Evolutionary conservation across 37 sponge, comb jelly and placozoan species (phyloP), one percentile per base, ranked within the genome.

Genomic region (Hexactinellida sp.): DNA sequence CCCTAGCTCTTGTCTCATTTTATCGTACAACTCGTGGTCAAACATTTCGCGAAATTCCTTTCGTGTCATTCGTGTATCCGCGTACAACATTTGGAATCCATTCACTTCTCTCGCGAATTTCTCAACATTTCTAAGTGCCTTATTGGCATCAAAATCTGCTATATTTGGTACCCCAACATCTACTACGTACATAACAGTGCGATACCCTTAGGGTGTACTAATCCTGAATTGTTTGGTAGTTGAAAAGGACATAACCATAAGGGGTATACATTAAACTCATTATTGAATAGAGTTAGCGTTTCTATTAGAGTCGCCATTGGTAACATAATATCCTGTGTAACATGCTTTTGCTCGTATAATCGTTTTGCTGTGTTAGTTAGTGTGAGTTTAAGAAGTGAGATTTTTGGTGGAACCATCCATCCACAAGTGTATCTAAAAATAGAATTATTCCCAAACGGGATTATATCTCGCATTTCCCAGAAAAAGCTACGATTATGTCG

Each of bases 41-140:
- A 86, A 86, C 87, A 86, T 86, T 23, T 86, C 25, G 10, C 54
- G 82, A 35, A 86, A 86, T 82, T 86, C 87, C 10, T 83, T 84
- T 36, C 87, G 51, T 9, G 82, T 83, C 87, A 86, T 86, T 28
- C 54, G 24, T 25, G 87, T 82, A 54, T 86, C 87, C 5, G 55
- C 87, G 83, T 86, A 86, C 19, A 86, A n/a, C 87, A 86, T 86
- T 54, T 86, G 87, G 36, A 86, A 86, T 9, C 87, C 86, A 24
- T 85, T 85, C 34, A 85, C 86, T 30, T n/a, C 7, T 5, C 24
- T 52, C 23, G 41, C 23, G 21, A 85, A 85, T 24, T 23, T 24
- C 28, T 85, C 86, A 9, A 85, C 76, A 39, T 28, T 85, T 82
- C 86, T 19, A 21, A 85, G 54, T 9, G 86, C 21, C 24, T 82